Conservation (phyloP, 2,888 invertebrate species). For the Drosophila pseudotalamancana region DNA sequence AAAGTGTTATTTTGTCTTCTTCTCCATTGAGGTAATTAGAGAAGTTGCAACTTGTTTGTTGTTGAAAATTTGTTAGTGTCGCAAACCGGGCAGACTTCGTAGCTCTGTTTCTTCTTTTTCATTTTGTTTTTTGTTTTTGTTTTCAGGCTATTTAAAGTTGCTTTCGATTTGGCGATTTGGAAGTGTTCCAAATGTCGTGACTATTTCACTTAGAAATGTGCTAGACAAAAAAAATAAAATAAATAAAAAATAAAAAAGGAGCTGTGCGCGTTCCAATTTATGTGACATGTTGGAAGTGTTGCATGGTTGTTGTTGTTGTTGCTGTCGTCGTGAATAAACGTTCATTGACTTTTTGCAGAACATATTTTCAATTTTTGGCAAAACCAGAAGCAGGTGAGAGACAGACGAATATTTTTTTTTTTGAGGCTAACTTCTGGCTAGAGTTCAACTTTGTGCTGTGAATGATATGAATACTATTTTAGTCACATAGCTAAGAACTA, state of each 20-base stretch:
- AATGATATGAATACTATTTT: neutral
- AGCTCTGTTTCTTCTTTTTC: neutral
- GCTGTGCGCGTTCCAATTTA: slow-evolving; percentile 65
- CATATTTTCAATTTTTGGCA: slow-evolving; percentile 18
- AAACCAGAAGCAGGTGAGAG: slow-evolving; percentile 1
- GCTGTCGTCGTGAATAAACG: slow-evolving; percentile 16
- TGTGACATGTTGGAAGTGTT: slow-evolving; percentile 63
- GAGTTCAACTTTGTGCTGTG: neutral
- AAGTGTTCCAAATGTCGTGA: slow-evolving; percentile 73
- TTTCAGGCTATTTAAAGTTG: slow-evolving; percentile 52
- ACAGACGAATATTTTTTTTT: neutral
- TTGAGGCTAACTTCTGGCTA: neutral
- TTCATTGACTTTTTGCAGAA: slow-evolving; percentile 51
- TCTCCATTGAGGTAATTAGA: slow-evolving; percentile 57
- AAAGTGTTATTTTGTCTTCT: slow-evolving; percentile 9
- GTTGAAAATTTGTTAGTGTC: slow-evolving; percentile 28
- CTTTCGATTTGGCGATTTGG: slow-evolving; percentile 56
- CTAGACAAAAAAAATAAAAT: slow-evolving; percentile 28
- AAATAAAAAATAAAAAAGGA: slow-evolving; percentile 18
- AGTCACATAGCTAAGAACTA: neutral
- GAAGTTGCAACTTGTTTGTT: slow-evolving; percentile 29
- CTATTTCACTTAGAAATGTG: slow-evolving; percentile 64
- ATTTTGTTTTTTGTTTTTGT: neutral
- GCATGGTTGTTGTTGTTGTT: slow-evolving; percentile 17
- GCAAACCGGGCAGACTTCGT: slow-evolving; percentile 31